Evolutionary conservation across 2,797 vertebrate species (phyloP), one percentile per base, ranked within the genome.

Genomic region (Coregonus ussuriensis): DNA sequence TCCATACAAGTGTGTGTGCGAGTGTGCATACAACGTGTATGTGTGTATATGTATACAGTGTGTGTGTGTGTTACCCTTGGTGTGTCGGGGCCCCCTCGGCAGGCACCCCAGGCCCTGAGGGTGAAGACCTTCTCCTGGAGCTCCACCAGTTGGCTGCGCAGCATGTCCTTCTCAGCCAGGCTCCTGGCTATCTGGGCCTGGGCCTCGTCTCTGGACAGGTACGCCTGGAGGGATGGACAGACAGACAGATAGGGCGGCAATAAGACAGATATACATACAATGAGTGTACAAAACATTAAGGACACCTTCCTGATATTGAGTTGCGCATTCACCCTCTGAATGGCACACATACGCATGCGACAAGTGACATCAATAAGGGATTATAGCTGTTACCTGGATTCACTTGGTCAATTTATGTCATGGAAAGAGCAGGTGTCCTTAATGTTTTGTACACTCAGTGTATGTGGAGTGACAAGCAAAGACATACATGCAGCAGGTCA

Each of bases 161-260:
- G 91, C 0, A 89, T 85, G 83, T 98, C 96, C 90, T 97, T 98
- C 85, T 98, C 96, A 0, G 90, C 82, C 82, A 97, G 90, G 82
- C 87, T 91, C 18, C 91, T 89, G 14, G 95, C 92, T 7, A 96
- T 96, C 86, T 94, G 93, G 72, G 89, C 65, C 89, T 96, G 96
- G 33, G 94, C 95, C 11, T 93, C 90, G 0, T 97, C 95, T 76
- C 96, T 90, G 0, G 96, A 92, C 1, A 87, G 81, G 80, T 96
- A 98, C 0, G 96, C 96, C 96, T 74, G 0, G 29, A 35, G 31
- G 54, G 74, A 71, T 5, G 37, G 29, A 62, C 63, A 56, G 54
- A 63, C 29, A 53, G 47, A 52, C 33, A 75, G 51, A 6, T 6
- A 29, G 25, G 33, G 62, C 21, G 11, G 15, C 4, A 76, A 25